Evolutionary conservation across 2,888 invertebrate genomes (phyloP), one percentile per base, ranked within the genome.

Genomic region (Drosophila bunnanda): DNA sequence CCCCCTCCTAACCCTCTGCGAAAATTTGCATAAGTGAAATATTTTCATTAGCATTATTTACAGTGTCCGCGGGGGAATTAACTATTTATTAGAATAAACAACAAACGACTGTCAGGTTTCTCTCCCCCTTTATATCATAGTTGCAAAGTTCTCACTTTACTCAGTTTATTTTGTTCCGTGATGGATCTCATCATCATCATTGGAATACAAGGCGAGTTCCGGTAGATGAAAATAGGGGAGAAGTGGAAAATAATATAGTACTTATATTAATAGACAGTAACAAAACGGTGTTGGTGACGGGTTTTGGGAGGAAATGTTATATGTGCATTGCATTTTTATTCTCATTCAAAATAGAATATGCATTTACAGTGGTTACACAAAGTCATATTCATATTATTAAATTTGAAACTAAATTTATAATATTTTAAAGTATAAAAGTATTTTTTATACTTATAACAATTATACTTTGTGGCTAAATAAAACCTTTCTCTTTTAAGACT

Each of bases 1-100:
- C 48, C 10, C 32, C 17, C 8, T 7, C 58, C 5, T 32, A 6
- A 6, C 48, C 32, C 48, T n/a, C 32, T 22, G 41, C 15, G 30
- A 30, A 54, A 55, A 69, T 75, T 54, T 76, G 69, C 74, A 75
- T 62, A 69, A 69, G 61, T 76, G 48, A 70, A 75, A 75, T 72
- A 67, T 75, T 67, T 72, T 72, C 72, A 72, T 72, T 72, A 75
- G 75, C 76, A 75, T 53, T 66, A 67, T 67, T 70, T 65, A 22
- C 36, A 59, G 46, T 60, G n/a, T 38, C 32, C 15, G 30, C 12
- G 22, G 58, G 28, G 34, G 70, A 67, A 70, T 56, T 72, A 72
- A 66, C 44, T 50, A 67, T 58, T 46, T 75, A 67, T 57, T 74
- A 52, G 53, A 50, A 69, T 71, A 73, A 61, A 71, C 74, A 74